Percentiles rank a stretch among this genome's conserved stretches.
Evolutionary conservation across 2,797 vertebrate genomes (phyloP).

Genomic region (Delichon dasypus): DNA sequence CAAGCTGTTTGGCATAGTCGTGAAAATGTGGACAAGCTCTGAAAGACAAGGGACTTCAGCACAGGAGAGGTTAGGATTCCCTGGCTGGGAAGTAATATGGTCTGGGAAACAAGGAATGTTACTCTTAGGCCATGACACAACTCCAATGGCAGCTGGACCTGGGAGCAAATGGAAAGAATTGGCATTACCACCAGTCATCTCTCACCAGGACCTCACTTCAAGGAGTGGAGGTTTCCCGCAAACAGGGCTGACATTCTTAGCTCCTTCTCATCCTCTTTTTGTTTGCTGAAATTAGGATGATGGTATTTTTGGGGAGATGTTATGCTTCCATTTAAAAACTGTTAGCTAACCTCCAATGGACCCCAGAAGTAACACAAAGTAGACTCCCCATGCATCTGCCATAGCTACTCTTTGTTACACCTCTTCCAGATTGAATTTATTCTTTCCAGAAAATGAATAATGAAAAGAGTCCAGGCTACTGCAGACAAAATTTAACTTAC

Average conservation of each 20-base stretch:
- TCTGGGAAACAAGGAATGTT: not conserved
- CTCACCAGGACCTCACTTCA: not conserved
- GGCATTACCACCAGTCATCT: not conserved
- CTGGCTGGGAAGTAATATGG: not conserved
- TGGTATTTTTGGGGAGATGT: not conserved
- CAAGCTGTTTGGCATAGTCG: not conserved
- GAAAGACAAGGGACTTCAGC: not conserved
- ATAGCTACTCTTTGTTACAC: not conserved
- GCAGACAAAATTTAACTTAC: not conserved
- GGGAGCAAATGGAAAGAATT: not conserved
- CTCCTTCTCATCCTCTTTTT: not conserved
- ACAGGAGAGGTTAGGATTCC: not conserved
- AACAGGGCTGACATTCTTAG: not conserved
- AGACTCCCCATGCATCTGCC: not conserved
- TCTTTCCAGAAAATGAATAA: not conserved
- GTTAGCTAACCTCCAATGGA: not conserved
- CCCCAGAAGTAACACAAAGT: not conserved
- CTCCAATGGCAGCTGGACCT: not conserved
- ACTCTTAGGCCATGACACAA: accelerated
- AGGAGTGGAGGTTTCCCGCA: accelerated
- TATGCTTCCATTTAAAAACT: not conserved
- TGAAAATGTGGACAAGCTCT: not conserved
- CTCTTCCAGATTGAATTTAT: not conserved
- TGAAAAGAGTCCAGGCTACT: not conserved
- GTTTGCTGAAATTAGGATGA: not conserved